These are phyloP conservation scores for Thysanoteuthis rhombus DNA, from an alignment of 2,888 invertebrate genomes.

Conservation along the genomic window DNA sequence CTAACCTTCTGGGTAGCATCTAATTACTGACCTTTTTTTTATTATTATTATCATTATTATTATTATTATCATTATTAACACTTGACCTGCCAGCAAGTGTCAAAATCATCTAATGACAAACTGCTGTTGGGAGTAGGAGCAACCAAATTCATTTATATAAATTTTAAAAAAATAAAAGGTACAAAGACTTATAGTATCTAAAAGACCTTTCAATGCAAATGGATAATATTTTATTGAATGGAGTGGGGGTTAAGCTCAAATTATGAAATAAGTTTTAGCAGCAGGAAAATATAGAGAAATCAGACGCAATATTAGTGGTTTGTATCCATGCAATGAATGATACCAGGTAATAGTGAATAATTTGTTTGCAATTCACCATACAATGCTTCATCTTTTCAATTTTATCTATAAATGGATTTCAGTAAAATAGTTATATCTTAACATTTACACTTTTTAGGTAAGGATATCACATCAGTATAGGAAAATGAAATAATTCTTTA, in stretches of 20 bases:
- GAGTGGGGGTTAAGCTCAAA: neutral
- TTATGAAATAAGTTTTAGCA: neutral
- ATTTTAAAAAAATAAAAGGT: too few relatives aligned
- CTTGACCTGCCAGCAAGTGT: too few relatives aligned
- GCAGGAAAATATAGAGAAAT: neutral
- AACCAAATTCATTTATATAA: too few relatives aligned
- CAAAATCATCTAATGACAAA: too few relatives aligned
- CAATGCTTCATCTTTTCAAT: neutral
- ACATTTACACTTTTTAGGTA: neutral
- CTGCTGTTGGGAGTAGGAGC: too few relatives aligned
- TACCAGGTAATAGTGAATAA: neutral
- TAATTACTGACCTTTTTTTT: too few relatives aligned
- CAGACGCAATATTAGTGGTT: neutral
- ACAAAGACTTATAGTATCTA: too few relatives aligned
- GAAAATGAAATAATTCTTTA: neutral
- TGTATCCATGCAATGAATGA: neutral
- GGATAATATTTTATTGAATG: too few relatives aligned
- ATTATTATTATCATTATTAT: too few relatives aligned
- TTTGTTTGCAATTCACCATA: neutral
- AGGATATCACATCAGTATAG: neutral
- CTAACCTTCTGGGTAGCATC: too few relatives aligned
- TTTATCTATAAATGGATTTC: neutral
- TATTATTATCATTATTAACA: too few relatives aligned
- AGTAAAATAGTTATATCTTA: neutral
- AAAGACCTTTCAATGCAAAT: too few relatives aligned